A percentile compares a stretch with the other conserved stretches of the same genome.
These are phyloP conservation scores for Drusus annulatus DNA, from an alignment of 1,140 invertebrate species.

Conservation along the genomic window DNA sequence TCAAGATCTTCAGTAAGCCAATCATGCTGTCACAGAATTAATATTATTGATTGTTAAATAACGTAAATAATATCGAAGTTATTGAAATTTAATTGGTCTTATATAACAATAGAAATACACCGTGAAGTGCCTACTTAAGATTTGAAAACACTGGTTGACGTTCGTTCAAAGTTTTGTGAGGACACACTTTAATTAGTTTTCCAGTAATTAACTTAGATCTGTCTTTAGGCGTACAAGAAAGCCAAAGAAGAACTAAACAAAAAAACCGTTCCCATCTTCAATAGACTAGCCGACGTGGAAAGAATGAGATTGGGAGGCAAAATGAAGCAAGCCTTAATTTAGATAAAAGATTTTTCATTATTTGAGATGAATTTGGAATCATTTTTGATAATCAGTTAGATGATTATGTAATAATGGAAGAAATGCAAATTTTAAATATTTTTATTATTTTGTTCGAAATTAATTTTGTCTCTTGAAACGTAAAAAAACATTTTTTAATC, in stretches of 20 bases:
- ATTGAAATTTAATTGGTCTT: no score
- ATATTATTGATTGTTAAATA: no score
- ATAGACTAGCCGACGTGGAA: neutral
- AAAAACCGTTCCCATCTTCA: neutral
- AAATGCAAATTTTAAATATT: no score
- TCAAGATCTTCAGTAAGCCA: no score
- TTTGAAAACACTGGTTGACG: neutral
- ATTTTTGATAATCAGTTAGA: neutral
- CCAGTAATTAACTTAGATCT: slow-evolving; percentile 30
- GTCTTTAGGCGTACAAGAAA: neutral
- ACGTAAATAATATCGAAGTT: no score
- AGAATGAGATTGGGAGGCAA: neutral
- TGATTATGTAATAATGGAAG: no score
- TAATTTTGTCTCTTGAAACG: no score
- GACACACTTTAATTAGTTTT: slow-evolving; percentile 30
- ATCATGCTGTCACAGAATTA: no score
- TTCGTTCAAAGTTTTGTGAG: neutral
- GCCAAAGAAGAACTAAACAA: slow-evolving; percentile 10
- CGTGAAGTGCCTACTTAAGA: no score
- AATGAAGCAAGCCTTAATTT: slow-evolving; percentile 4
- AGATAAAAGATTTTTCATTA: neutral
- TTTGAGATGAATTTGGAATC: neutral
- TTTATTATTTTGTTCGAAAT: no score
- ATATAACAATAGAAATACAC: no score
- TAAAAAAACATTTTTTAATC: no score